phyloP scores from a whole-genome alignment of 2,888 invertebrate genomes.

The Drosophila anomalata region DNA sequence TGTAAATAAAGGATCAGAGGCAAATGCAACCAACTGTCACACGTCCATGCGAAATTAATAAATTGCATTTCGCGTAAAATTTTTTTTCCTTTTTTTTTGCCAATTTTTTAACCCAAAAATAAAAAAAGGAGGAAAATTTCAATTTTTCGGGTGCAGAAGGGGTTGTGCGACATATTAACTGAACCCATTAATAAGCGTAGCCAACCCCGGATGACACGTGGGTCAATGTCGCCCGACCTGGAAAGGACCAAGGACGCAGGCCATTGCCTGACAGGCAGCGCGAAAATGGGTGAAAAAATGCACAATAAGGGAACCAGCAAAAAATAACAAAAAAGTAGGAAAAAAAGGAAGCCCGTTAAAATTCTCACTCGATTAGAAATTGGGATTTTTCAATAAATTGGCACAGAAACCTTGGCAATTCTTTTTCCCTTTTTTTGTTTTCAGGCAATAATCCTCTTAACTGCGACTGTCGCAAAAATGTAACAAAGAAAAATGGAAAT shows the following conservation, averaged over 20 bases:
- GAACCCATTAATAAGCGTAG: conserved; percentile 82
- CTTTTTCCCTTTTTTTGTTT: conserved; percentile 24
- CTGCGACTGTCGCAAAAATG: conserved; percentile 73
- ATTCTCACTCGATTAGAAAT: conserved; percentile 50
- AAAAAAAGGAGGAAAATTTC: conserved; percentile 45
- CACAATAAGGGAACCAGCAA: conserved; percentile 38
- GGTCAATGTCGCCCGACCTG: conserved; percentile 68
- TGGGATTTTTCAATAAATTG: conserved; percentile 73
- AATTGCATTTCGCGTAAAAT: conserved; percentile 59
- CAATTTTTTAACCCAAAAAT: conserved; percentile 72
- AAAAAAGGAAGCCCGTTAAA: conserved; percentile 48
- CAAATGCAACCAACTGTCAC: conserved; percentile 64
- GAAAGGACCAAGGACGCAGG: conserved; percentile 26
- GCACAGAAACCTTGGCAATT: conserved; percentile 58
- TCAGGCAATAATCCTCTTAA: conserved; percentile 68
- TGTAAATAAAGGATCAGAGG: conserved; percentile 74
- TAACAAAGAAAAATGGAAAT: conserved; percentile 52
- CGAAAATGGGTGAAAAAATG: conserved; percentile 60
- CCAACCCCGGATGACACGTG: conserved; percentile 77
- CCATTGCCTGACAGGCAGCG: conserved; percentile 52
- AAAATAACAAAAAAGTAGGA: conserved; percentile 29
- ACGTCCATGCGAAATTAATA: conserved; percentile 71
- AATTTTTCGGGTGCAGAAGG: conserved; percentile 65
- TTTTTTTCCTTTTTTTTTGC: conserved; percentile 36
- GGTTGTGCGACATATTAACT: conserved; percentile 80